Base-by-base conservation (phyloP, 2,888 invertebrate genomes). In the Neoscelio sp. region DNA sequence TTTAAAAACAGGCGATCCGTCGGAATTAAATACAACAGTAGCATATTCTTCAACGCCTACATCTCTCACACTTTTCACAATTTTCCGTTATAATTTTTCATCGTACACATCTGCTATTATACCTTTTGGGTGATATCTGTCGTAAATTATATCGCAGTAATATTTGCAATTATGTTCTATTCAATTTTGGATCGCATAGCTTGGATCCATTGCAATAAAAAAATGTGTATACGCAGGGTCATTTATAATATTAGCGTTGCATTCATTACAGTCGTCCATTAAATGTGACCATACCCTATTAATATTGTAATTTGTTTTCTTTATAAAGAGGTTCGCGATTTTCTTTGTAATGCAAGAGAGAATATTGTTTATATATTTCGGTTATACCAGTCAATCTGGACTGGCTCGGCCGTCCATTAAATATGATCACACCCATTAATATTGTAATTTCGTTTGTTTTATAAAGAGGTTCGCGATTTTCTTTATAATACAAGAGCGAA, bases 21-120 rank as follows among this genome's bases (percentile, higher is more conserved):
- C 67, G n/a, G 46, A 13, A 20, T 67, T 67, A 20, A 67, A 54
- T 2, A 42, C n/a, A 1, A 42, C 23, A 2, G 33, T 67, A 10
- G 33, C 42, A 7, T 54, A 67, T 5, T 12, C 15, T 12, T 67
- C 5, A 7, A 2, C n/a, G 4, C 23, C 17, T 10, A 0, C 7
- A n/a, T 1, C 6, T 6, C 7, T 13, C 0, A 67, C 17, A 10
- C n/a, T 10, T 26, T 33, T 26, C 1, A 67, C 30, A 18, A 42
- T 38, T 1, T 54, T 42, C 1, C 28, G 1, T 10, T 67, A 54
- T 12, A 20, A 13, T 26, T 44, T 8, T 12, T 40, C 50, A n/a
- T 50, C 50, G 5, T 38, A 64, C 7, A 64, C 38, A n/a, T 64
- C 26, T 10, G 17, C 8, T 0, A 35, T n/a, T 1, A 6, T 13